These are phyloP conservation scores for Plumapathes pennacea DNA, from an alignment of 92 coral and sea anemone genomes.

Conservation along the genomic window DNA sequence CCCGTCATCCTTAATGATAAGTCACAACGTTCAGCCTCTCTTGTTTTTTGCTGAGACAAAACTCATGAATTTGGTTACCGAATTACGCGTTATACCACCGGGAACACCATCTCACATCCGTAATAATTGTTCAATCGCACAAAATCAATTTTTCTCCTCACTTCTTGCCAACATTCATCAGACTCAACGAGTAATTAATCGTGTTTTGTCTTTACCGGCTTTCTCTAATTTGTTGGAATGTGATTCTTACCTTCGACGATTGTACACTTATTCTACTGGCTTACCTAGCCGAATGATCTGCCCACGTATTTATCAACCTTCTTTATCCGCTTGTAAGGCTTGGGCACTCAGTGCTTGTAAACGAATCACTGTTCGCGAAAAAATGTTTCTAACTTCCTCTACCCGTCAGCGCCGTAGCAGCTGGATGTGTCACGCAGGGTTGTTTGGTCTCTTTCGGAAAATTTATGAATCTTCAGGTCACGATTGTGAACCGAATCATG, in stretches of 20 bases:
- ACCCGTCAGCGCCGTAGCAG: constrained; percentile 9
- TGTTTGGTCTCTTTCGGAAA: constrained; percentile 16
- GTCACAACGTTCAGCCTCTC: too few relatives aligned
- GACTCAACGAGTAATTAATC: not conserved
- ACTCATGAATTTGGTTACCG: too few relatives aligned
- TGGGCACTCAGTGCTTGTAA: constrained; percentile 2
- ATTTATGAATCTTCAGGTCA: constrained; percentile 29
- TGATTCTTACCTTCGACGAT: constrained; percentile 2
- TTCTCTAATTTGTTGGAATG: constrained; percentile 9
- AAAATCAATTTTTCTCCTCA: not conserved
- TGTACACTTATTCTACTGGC: not conserved
- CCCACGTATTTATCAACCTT: constrained; percentile 1
- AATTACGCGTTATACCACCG: too few relatives aligned
- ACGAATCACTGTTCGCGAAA: not conserved
- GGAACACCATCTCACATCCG: too few relatives aligned
- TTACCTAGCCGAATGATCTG: not conserved
- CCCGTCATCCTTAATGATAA: too few relatives aligned
- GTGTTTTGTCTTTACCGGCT: not conserved
- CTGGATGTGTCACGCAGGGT: too few relatives aligned
- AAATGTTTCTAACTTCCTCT: not conserved
- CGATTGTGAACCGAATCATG: constrained; percentile 17
- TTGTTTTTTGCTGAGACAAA: too few relatives aligned
- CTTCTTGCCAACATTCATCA: not conserved
- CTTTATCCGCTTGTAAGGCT: not conserved
- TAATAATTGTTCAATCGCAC: not conserved